A percentile compares a stretch with the other conserved stretches of the same genome.
Evolutionary conservation across 2,888 invertebrate species (phyloP).

Genomic region (Erebia aethiops): DNA sequence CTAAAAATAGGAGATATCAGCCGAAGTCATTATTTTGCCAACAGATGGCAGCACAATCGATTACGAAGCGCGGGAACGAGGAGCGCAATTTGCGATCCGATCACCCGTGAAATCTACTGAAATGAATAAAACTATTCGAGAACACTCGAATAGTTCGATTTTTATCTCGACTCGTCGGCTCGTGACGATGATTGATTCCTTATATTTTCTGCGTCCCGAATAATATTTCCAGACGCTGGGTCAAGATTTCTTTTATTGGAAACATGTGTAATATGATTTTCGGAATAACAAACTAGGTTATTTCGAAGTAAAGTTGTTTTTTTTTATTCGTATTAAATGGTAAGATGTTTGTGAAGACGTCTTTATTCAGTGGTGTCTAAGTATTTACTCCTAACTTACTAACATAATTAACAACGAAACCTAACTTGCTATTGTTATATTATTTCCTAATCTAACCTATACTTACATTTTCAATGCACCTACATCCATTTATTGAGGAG

Average conservation of each 20-base stretch:
- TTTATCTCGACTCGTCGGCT: conserved; percentile 46
- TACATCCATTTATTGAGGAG: no score
- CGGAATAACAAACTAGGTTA: not conserved
- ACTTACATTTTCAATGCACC: no score
- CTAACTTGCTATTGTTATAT: no score
- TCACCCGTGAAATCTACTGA: conserved; percentile 79
- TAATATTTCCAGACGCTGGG: conserved; percentile 10
- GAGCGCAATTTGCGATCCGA: conserved; percentile 75
- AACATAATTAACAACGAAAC: no score
- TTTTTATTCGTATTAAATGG: no score
- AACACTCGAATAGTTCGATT: conserved; percentile 62
- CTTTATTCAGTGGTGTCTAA: no score
- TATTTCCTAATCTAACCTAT: no score
- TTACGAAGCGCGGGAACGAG: conserved; percentile 67
- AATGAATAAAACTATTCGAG: conserved; percentile 80
- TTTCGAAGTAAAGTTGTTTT: no score
- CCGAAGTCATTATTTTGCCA: conserved; percentile 79
- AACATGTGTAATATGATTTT: conserved; percentile 6
- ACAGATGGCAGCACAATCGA: conserved; percentile 81
- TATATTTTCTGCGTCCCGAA: conserved; percentile 17
- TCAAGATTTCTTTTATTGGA: conserved; percentile 19
- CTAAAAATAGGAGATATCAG: conserved; percentile 72
- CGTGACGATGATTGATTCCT: conserved; percentile 42
- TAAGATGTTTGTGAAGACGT: no score
- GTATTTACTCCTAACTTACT: no score